These are phyloP conservation scores for Lucilia sericata DNA, from an alignment of 1,140 invertebrate genomes.

Conservation along the genomic window DNA sequence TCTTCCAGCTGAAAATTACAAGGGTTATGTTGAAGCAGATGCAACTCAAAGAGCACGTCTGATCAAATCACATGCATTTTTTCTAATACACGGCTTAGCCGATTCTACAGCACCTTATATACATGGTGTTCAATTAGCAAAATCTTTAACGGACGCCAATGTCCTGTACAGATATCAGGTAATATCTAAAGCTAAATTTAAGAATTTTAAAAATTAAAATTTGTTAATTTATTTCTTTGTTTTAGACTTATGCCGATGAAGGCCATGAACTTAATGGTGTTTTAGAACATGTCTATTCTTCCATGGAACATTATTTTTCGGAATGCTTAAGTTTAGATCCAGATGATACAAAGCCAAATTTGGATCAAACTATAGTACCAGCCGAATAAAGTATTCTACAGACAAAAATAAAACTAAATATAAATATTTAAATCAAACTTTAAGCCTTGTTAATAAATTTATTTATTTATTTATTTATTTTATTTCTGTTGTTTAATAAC, in stretches of 20 bases:
- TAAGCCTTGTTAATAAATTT: conserved; percentile 38
- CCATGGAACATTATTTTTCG: conserved; percentile 87
- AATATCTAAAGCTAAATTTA: conserved; percentile 39
- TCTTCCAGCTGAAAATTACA: conserved; percentile 87
- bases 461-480: background rate
- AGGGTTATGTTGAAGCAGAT: conserved; percentile 92
- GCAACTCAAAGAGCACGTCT: conserved; percentile 86
- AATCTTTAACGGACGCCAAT: conserved; percentile 85
- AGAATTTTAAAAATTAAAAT: too few species aligned
- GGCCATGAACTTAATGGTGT: conserved; percentile 82
- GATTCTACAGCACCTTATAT: conserved; percentile 93
- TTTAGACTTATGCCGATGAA: conserved; percentile 85
- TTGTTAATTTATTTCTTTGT: conserved; percentile 22
- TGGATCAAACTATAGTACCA: conserved; percentile 64
- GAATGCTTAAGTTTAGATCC: conserved; percentile 87
- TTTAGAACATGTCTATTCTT: conserved; percentile 84
- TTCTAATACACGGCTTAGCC: conserved; percentile 87
- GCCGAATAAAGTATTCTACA: conserved; percentile 54
- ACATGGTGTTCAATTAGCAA: conserved; percentile 88
- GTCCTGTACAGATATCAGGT: conserved; percentile 94
- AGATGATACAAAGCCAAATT: conserved; percentile 70
- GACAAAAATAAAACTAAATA: background rate
- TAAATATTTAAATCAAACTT: conserved; percentile 24
- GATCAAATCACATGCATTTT: conserved; percentile 86
- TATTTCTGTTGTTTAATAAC: background rate